Conservation (phyloP, 2,797 vertebrate species). For the Smutsia temminckii region DNA sequence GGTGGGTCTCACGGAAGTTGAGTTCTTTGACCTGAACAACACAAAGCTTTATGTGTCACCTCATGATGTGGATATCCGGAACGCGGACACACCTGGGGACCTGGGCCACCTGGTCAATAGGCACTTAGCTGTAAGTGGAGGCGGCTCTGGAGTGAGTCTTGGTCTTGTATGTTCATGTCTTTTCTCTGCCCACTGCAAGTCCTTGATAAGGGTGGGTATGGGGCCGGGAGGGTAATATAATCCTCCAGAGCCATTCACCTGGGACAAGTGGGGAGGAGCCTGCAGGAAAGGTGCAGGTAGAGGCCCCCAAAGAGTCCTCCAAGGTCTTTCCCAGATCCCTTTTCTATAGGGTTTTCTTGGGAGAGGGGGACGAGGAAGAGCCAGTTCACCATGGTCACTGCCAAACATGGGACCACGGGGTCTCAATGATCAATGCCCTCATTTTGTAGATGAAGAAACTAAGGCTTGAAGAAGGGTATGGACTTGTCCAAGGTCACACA, state of each 20-base stretch:
- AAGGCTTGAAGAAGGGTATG: not conserved
- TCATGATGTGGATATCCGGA: slow-evolving; percentile 93
- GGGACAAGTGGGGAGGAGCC: not conserved
- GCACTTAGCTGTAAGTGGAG: slow-evolving; percentile 85
- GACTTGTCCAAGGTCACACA: not conserved
- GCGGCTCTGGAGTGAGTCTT: not conserved
- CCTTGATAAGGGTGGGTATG: rapidly evolving
- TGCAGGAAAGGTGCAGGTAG: not conserved
- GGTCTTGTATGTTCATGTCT: not conserved
- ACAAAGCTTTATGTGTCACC: slow-evolving; percentile 92
- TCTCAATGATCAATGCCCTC: not conserved
- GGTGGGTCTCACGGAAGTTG: slow-evolving; percentile 94
- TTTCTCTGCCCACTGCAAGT: not conserved
- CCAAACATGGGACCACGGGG: not conserved
- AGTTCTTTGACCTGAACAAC: slow-evolving; percentile 92
- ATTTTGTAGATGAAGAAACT: not conserved
- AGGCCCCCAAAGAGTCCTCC: not conserved
- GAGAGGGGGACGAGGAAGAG: not conserved
- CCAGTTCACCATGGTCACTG: not conserved
- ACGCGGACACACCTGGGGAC: slow-evolving; percentile 88
- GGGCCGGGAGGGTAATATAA: too few species aligned
- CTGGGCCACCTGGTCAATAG: slow-evolving; percentile 92
- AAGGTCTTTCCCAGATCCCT: not conserved
- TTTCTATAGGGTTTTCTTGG: not conserved
- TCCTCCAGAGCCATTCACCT: not conserved